Percentiles rank a stretch among this genome's conserved stretches.
phyloP scores from a whole-genome alignment of 2,113 vertebrate species.

The Phasianus colchicus region DNA sequence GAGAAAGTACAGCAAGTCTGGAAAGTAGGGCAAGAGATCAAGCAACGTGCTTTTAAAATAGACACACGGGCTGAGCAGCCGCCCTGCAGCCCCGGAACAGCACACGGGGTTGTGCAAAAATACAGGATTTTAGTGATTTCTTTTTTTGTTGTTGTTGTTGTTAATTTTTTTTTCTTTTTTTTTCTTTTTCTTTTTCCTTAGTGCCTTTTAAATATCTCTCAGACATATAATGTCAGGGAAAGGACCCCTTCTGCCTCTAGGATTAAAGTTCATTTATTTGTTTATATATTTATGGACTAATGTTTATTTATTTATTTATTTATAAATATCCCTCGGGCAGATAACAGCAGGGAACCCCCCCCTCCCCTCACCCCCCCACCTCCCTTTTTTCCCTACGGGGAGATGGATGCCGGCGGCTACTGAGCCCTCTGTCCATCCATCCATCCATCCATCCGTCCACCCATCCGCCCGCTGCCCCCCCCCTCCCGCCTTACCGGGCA shows the following conservation, averaged over 20 bases:
- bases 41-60: slow-evolving; percentile 49
- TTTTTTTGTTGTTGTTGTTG: too few species aligned
- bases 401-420: neutral
- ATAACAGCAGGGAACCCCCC: neutral
- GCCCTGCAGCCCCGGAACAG: neutral
- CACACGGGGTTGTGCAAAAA: neutral
- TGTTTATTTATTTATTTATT: neutral
- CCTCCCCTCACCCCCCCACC: neutral
- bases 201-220: neutral
- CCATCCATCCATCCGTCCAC: neutral
- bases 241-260: neutral
- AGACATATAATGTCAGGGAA: neutral
- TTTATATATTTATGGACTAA: neutral
- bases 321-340: neutral
- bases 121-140: neutral
- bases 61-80: slow-evolving; percentile 41
- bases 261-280: neutral
- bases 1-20: slow-evolving; percentile 50
- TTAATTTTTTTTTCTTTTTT: too few species aligned
- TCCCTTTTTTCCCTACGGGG: neutral
- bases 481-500: neutral
- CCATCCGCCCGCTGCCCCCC: neutral
- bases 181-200: neutral
- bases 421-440: neutral
- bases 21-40: slow-evolving; percentile 67